Conservation (phyloP, 2,113 vertebrate genomes). For the Suricata suricatta region DNA sequence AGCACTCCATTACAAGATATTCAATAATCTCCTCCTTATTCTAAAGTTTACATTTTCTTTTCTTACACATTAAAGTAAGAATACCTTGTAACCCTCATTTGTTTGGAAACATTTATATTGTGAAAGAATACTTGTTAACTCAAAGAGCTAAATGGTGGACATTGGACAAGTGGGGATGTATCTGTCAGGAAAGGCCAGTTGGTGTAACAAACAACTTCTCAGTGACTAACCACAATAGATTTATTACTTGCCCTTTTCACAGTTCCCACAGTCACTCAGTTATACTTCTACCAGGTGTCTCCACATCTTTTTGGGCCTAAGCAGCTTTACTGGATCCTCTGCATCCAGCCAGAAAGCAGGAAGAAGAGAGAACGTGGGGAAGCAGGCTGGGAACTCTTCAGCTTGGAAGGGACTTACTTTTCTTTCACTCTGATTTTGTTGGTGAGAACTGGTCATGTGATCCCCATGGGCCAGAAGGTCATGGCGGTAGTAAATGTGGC, state of each 20-base stretch:
- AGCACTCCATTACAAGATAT: not conserved
- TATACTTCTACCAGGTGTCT: not conserved
- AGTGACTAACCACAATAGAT: not conserved
- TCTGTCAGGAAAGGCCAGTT: not conserved
- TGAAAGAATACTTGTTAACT: conserved; percentile 22
- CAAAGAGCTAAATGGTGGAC: not conserved
- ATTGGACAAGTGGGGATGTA: not conserved
- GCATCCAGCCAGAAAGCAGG: not conserved
- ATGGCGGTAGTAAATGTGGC: no score
- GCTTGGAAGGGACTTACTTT: not conserved
- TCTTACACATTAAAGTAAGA: not conserved
- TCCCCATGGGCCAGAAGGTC: not conserved
- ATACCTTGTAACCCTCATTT: not conserved
- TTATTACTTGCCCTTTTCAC: not conserved
- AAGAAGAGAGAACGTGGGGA: not conserved
- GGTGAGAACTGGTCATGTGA: not conserved
- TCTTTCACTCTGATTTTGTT: not conserved
- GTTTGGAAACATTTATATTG: not conserved
- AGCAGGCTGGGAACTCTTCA: not conserved
- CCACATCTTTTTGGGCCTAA: not conserved
- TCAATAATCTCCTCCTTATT: not conserved
- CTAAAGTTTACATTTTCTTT: not conserved
- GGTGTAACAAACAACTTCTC: not conserved
- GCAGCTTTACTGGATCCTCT: not conserved
- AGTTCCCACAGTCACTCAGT: not conserved